Evolutionary conservation across 2,888 invertebrate species (phyloP), one percentile per base, ranked within the genome.

Genomic region (Bimastos eiseni): DNA sequence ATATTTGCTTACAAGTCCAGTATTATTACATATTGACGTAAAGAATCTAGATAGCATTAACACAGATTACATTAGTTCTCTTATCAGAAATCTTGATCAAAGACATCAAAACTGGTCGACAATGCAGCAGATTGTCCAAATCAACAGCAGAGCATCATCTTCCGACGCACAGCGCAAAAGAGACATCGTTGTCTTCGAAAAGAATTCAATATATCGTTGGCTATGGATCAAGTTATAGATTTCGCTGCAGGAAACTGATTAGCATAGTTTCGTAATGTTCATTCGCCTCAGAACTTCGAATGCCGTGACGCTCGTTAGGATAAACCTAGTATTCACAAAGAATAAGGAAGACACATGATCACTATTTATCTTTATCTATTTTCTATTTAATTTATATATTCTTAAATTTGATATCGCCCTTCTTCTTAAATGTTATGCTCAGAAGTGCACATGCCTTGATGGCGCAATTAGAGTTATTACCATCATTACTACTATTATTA

Each of bases 211-310:
- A 70, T n/a, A 30, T 11, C 70, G n/a, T 55, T 84, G 36, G 37
- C 86, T 37, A 34, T 15, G 34, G 86, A 11, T 24, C 11, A 19
- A 37, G n/a, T 86, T 70, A 95, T 90, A 95, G 94, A 93, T 95
- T 93, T 83, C 95, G 97, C 95, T 98, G 98, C 93, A 99, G 96
- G 95, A 98, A 99, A 93, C 98, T 98, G 91, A 99, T 96, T 91
- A 99, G 96, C 90, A 97, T 98, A 17, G 98, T 98, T 95, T 99
- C 99, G 95, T 98, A 98, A 95, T 99, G 99, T 95, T 98, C 98
- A 93, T 98, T 98, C 55, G 98, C 97, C 95, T 98, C 98, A 94
- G 98, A 96, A 94, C 97, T 98, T 91, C 99, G 96, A 37, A 99
- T 96, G 33, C 99, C 99, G 95, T 99, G 99, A 92, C 99, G 96